Percentiles rank a stretch among this genome's conserved stretches.
Evolutionary conservation across 2,797 vertebrate genomes (phyloP).

Genomic region (Cossypha dichroa): DNA sequence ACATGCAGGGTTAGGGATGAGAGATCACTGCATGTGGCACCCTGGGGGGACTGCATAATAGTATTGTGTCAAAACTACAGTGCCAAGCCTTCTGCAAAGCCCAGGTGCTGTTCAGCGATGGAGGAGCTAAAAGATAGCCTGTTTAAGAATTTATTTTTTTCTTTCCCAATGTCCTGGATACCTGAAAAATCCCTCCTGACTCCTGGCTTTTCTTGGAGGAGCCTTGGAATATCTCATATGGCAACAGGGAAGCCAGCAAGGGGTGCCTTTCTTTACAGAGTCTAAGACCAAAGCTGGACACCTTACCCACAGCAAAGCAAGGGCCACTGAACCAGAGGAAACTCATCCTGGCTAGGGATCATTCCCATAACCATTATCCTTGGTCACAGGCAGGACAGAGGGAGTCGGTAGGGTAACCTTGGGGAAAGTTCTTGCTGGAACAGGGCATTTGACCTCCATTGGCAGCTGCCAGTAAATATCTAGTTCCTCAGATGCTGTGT

Average conservation of each 20-base stretch:
- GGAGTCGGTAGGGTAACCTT: accelerated
- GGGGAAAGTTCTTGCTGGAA: background rate
- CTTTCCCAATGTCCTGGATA: background rate
- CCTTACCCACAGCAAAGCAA: background rate
- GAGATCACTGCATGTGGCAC: accelerated
- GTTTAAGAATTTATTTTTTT: background rate
- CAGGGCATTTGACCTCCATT: background rate
- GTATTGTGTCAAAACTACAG: background rate
- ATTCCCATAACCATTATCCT: background rate
- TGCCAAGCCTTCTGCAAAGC: background rate
- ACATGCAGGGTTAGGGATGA: accelerated
- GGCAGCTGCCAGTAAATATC: background rate
- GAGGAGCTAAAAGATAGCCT: background rate
- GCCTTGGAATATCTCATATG: background rate
- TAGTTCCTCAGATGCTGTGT: background rate
- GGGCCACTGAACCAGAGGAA: background rate
- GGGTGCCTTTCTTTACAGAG: background rate
- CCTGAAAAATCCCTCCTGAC: background rate
- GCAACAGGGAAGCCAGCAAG: background rate
- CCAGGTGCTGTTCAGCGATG: background rate
- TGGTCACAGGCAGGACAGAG: background rate
- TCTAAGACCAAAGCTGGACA: background rate
- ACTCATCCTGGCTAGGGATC: background rate
- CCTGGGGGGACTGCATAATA: background rate
- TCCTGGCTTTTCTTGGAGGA: background rate